phyloP scores from a whole-genome alignment of 2,797 vertebrate genomes.

The Oreochromis grahami region DNA sequence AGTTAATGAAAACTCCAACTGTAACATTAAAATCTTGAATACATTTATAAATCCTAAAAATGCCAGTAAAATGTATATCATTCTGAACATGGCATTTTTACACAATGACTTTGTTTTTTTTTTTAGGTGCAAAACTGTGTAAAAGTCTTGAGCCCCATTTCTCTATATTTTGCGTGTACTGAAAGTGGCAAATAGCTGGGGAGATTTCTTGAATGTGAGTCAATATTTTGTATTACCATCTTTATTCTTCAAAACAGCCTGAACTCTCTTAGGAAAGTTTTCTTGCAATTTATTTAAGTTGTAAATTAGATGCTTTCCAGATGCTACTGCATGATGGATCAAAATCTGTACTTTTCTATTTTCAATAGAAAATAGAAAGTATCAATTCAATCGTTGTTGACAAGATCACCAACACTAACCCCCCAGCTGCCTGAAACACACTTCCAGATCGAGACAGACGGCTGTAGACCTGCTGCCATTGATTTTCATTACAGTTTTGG shows the following conservation, averaged over 20 bases:
- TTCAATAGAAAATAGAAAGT: no score
- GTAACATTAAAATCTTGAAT: not conserved
- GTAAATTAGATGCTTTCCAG: not conserved
- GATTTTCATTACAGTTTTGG: not conserved
- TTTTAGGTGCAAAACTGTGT: not conserved
- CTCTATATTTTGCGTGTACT: not conserved
- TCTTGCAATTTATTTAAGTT: not conserved
- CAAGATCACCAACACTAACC: not conserved
- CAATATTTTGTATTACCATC: not conserved
- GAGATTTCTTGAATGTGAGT: not conserved
- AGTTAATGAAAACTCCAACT: not conserved
- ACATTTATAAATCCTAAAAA: not conserved
- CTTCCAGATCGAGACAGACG: not conserved
- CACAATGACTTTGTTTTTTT: not conserved
- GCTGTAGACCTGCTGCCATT: not conserved
- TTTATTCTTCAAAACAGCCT: not conserved
- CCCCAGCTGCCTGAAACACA: not conserved
- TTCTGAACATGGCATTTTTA: not conserved
- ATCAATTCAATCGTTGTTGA: not conserved
- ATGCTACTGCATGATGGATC: not conserved
- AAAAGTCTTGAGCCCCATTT: not conserved
- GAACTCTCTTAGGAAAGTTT: not conserved
- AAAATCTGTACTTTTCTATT: not conserved
- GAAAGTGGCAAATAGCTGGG: not conserved
- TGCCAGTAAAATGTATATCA: not conserved